Conservation (phyloP, 2,113 vertebrate genomes). For the Mustela nigripes region DNA sequence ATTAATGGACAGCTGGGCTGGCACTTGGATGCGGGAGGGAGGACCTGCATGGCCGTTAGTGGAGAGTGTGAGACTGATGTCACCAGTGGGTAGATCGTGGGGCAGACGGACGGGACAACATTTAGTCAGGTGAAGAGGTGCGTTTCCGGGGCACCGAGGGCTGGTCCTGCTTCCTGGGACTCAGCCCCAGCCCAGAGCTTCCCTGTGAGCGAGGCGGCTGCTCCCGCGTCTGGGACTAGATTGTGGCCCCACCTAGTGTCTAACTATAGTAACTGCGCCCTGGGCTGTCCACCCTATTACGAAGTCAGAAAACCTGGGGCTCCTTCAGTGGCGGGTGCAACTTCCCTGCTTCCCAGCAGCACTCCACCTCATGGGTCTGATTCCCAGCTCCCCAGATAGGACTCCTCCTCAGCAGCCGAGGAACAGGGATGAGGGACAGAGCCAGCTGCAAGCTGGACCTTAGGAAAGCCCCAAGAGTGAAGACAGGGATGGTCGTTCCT, state of each 20-base stretch:
- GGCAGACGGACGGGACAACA: not conserved
- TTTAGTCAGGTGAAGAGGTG: not conserved
- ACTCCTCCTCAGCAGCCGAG: not conserved
- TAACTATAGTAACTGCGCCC: not conserved
- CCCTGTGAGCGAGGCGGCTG: not conserved
- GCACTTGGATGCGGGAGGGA: not conserved
- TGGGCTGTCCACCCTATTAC: not conserved
- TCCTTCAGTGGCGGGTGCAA: not conserved
- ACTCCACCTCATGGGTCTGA: not conserved
- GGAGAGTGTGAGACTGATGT: not conserved
- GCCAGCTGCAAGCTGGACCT: not conserved
- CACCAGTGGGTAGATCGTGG: no score
- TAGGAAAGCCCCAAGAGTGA: not conserved
- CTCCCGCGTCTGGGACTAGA: not conserved
- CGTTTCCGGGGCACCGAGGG: not conserved
- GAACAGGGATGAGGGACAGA: not conserved
- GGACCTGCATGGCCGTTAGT: not conserved
- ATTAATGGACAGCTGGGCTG: not conserved
- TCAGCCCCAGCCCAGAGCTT: no score
- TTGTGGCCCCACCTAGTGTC: conserved; percentile 52
- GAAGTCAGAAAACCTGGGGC: not conserved
- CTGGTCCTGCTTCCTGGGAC: not conserved
- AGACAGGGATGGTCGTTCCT: not conserved
- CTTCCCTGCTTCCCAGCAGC: not conserved
- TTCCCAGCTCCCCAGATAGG: not conserved